A percentile compares a stretch with the other conserved stretches of the same genome.
These are phyloP conservation scores for Lates japonicus DNA, from an alignment of 2,797 vertebrate genomes.

Conservation along the genomic window DNA sequence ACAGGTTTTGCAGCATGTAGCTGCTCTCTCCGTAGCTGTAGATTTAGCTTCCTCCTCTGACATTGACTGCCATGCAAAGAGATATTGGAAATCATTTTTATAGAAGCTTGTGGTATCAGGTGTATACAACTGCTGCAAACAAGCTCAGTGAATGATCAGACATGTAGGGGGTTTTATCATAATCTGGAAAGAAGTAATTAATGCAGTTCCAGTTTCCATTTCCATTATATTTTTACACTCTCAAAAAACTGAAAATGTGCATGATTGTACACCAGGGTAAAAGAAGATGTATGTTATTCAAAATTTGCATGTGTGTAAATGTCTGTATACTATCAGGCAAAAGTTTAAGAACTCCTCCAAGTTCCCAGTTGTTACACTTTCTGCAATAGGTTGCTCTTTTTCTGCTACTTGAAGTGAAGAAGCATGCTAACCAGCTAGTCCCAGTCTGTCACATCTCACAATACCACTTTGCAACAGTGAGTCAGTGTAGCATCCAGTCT, in stretches of 20 bases:
- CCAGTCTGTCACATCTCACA: too few relatives aligned
- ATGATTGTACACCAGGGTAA: not conserved
- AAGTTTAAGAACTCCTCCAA: too few relatives aligned
- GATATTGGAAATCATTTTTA: slow-evolving; percentile 57
- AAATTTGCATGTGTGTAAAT: not conserved
- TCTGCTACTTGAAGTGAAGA: too few relatives aligned
- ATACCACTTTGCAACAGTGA: too few relatives aligned
- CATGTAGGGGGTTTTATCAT: slow-evolving; percentile 21
- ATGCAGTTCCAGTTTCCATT: not conserved
- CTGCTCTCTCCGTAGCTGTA: not conserved
- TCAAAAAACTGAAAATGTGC: not conserved
- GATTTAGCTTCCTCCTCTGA: slow-evolving; percentile 5
- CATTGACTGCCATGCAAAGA: slow-evolving; percentile 33
- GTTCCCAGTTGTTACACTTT: too few relatives aligned
- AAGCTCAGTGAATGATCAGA: slow-evolving; percentile 38
- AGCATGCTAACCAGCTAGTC: too few relatives aligned
- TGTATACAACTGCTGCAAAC: slow-evolving; percentile 44
- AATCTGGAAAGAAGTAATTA: slow-evolving; percentile 27
- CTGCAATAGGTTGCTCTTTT: too few relatives aligned
- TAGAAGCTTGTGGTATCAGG: slow-evolving; percentile 33
- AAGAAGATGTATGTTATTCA: not conserved
- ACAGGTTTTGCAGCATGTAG: slow-evolving; percentile 15
- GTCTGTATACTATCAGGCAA: not conserved
- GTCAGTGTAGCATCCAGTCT: too few relatives aligned
- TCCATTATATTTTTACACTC: not conserved